These are phyloP conservation scores for Dryas iulia DNA, from an alignment of 1,140 invertebrate genomes.

Conservation along the genomic window DNA sequence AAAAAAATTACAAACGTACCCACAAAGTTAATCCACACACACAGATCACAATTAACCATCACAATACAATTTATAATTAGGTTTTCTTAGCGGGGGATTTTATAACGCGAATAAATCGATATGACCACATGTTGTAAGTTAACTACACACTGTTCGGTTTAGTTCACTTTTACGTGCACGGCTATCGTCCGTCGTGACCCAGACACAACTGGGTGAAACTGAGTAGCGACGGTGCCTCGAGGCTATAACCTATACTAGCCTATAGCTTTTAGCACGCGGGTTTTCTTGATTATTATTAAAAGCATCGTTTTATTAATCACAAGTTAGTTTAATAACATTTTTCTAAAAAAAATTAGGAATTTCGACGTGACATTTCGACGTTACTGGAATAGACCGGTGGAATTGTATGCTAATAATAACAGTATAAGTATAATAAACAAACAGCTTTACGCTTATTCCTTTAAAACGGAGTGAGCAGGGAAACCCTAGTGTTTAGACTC, in stretches of 20 bases:
- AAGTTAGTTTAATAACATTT: no score
- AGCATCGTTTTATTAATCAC: no score
- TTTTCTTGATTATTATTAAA: background rate
- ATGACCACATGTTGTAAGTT: constrained; percentile 1
- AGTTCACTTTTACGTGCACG: background rate
- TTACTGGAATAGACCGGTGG: no score
- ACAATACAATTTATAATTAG: constrained; percentile 8
- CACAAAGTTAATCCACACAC: constrained; percentile 14
- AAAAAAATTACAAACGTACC: background rate
- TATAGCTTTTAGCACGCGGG: background rate
- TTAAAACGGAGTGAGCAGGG: no score
- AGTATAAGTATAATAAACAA: no score
- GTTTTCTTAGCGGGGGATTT: constrained; percentile 20
- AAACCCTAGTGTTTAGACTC: no score
- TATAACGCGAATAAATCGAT: constrained; percentile 29
- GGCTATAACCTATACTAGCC: background rate
- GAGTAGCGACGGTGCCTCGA: background rate
- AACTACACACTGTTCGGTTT: background rate
- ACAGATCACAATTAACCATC: constrained; percentile 14
- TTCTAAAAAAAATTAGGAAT: no score
- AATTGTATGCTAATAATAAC: no score
- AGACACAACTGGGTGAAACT: constrained; percentile 21
- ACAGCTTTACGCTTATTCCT: no score
- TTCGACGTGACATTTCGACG: no score
- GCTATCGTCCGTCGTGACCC: constrained; percentile 11